phyloP scores from a whole-genome alignment of 2,888 invertebrate species.

The Ecliptopera silaceata region DNA sequence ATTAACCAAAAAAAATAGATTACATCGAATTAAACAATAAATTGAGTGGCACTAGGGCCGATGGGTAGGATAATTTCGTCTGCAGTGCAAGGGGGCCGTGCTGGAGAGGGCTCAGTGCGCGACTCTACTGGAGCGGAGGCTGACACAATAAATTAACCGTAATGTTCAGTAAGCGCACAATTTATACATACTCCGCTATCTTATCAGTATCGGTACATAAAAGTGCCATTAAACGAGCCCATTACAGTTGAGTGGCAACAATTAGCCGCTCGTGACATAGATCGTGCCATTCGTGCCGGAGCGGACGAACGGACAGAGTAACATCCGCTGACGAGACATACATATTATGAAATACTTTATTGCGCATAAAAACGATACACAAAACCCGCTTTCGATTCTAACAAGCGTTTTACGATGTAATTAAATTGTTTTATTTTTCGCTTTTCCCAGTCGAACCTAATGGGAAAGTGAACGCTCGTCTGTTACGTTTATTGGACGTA shows the following conservation, averaged over 20 bases:
- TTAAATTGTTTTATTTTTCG: slow-evolving; percentile 45
- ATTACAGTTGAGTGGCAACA: slow-evolving; percentile 11
- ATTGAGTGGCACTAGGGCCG: too few species aligned
- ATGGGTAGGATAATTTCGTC: too few species aligned
- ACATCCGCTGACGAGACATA: slow-evolving; percentile 25
- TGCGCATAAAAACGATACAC: slow-evolving; percentile 39
- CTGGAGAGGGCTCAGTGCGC: too few species aligned
- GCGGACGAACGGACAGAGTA: slow-evolving; percentile 6
- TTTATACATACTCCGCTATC: slow-evolving; percentile 10
- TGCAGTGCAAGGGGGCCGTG: too few species aligned
- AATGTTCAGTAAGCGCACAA: slow-evolving; percentile 11
- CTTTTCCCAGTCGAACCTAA: slow-evolving; percentile 44
- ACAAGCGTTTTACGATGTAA: slow-evolving; percentile 48
- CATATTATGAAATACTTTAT: slow-evolving; percentile 46
- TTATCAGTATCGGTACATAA: slow-evolving; percentile 16
- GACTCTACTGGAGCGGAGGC: slow-evolving; percentile 1
- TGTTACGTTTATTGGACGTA: slow-evolving; percentile 46
- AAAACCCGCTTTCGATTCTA: slow-evolving; percentile 41
- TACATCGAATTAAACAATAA: too few species aligned
- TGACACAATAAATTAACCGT: slow-evolving; percentile 3
- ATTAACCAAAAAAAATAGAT: too few species aligned
- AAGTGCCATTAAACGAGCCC: slow-evolving; percentile 11
- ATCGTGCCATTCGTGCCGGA: background rate
- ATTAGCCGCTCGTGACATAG: slow-evolving; percentile 11
- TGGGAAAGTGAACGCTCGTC: slow-evolving; percentile 41